These are phyloP conservation scores for Lepidurus arcticus DNA, from an alignment of 1,140 invertebrate species.

Conservation along the genomic window DNA sequence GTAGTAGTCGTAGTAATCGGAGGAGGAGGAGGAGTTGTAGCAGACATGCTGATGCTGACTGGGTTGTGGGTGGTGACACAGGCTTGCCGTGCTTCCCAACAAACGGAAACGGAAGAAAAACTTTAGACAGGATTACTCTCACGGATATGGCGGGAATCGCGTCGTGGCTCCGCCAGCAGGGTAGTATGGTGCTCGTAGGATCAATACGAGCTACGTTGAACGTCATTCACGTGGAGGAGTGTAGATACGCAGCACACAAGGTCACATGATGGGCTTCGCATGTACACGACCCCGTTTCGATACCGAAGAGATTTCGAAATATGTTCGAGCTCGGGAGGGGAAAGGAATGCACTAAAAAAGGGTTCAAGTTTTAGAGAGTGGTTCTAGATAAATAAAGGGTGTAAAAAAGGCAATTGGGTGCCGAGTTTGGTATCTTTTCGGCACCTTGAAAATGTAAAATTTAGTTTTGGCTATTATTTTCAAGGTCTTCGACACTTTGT, in stretches of 20 bases:
- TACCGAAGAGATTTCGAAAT: too few species aligned
- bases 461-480: too few species aligned
- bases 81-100: not conserved
- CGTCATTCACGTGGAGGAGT: constrained; percentile 14
- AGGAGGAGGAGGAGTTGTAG: not conserved
- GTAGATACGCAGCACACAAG: constrained; percentile 8
- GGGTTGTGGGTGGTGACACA: not conserved
- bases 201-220: constrained; percentile 9
- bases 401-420: too few species aligned
- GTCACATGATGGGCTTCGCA: not conserved
- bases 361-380: too few species aligned
- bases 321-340: not conserved
- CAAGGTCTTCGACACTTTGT: too few species aligned
- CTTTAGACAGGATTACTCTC: not conserved
- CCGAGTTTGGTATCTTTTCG: too few species aligned
- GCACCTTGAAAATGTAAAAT: too few species aligned
- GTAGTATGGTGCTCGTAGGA: not conserved
- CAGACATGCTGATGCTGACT: not conserved
- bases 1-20: not conserved
- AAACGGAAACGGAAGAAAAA: not conserved
- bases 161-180: not conserved
- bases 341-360: not conserved
- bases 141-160: not conserved
- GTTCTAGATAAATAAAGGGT: too few species aligned
- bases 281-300: not conserved